Percentiles rank a stretch among this genome's conserved stretches.
These are phyloP conservation scores for Cassiopea xamachana DNA, from an alignment of 30 jellyfish, hydroid and myxozoan species.

Conservation along the genomic window DNA sequence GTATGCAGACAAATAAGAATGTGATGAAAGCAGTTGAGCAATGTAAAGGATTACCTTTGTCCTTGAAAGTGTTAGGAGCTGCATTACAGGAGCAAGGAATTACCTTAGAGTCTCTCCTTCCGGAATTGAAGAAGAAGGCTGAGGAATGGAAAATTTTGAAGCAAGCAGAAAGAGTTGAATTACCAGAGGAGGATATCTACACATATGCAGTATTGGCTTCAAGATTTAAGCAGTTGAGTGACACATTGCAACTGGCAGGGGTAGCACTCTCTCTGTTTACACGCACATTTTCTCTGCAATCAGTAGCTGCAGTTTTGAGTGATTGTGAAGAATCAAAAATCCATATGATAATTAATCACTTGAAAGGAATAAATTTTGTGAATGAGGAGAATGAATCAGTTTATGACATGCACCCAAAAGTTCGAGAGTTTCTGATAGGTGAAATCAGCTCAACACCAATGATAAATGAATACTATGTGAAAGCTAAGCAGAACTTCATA, in stretches of 20 bases:
- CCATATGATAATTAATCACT: constrained; percentile 12
- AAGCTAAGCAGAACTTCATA: constrained; percentile 20
- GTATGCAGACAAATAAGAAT: not conserved
- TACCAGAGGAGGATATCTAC: constrained; percentile 30
- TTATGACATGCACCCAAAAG: constrained; percentile 68
- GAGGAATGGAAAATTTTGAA: constrained; percentile 25
- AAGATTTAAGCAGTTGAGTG: constrained; percentile 45
- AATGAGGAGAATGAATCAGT: not conserved
- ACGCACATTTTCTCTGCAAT: constrained; percentile 23
- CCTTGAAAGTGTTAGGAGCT: constrained; percentile 35
- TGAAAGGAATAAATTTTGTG: constrained; percentile 33
- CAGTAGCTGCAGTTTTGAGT: constrained; percentile 29
- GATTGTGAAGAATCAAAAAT: not conserved
- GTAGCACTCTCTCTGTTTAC: constrained; percentile 61
- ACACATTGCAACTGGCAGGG: constrained; percentile 50
- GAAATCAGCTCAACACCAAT: not conserved
- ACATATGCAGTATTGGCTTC: constrained; percentile 47
- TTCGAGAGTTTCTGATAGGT: constrained; percentile 43
- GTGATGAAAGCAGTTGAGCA: constrained; percentile 30
- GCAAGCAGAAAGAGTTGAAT: not conserved
- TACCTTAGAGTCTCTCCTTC: not conserved
- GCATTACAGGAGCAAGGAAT: constrained; percentile 50
- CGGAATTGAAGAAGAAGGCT: constrained; percentile 15
- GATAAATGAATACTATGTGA: constrained; percentile 8
- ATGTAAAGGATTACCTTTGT: constrained; percentile 35